Evolutionary conservation across 2,888 invertebrate species (phyloP), one percentile per base, ranked within the genome.

Genomic region (Pogonocherus hispidulus): DNA sequence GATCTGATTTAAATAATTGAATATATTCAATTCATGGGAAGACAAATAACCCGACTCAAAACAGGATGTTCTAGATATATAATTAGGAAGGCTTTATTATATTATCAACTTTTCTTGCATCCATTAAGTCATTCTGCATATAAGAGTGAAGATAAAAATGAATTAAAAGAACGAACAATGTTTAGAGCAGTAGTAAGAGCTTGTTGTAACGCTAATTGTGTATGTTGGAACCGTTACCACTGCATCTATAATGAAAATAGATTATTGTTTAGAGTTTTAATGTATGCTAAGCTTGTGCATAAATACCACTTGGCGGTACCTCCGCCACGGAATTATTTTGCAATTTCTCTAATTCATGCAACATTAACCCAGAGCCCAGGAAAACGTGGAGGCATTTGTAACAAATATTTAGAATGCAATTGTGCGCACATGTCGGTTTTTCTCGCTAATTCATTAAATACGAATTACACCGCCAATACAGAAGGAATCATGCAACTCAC

Each of bases 371-470:
- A 47, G 8, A 47, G 47, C 1, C 11, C 19, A 9, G 47, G 47
- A 47, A 20, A 16, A 20, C 3, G 20, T 19, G 19, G 8, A 19
- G 9, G 49, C 14, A 51, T 19, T 52, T 52, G 16, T 18, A 52
- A 37, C 19, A 41, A 41, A 23, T 22, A 23, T 46, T 41, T 37
- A 20, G 55, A 35, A 41, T 22, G 44, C n/a, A 65, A 56, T 60
- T 55, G 35, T 32, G 47, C 56, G 71, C 66, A 69, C 69, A 72
- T 56, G 60, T 60, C 47, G 11, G 18, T 35, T 63, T 68, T 69
- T 69, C 46, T 57, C 52, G 35, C 37, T 57, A 63, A 73, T 72
- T 71, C 73, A 75, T 75, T 71, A 73, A 72, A 75, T 67, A 70
- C 63, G 56, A 70, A 73, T 73, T 71, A 73, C 54, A 23, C 59